Evolutionary conservation across 2,797 vertebrate species (phyloP).

Genomic region (Rhinogobio ventralis): DNA sequence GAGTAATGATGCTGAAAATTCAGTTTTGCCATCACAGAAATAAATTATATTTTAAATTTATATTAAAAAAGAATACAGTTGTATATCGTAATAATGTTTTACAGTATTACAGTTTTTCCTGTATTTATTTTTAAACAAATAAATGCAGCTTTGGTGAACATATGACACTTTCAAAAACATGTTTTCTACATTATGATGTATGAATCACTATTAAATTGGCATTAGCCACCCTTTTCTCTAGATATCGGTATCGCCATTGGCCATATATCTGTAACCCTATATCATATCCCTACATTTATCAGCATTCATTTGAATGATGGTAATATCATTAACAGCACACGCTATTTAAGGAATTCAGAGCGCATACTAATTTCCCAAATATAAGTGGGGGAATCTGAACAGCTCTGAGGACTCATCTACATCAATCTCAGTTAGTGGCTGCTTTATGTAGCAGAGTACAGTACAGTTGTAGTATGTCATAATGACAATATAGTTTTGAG

Average conservation of each 20-base stretch:
- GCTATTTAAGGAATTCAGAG: conserved; percentile 5
- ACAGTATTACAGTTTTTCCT: too few species aligned
- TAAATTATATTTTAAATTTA: too few species aligned
- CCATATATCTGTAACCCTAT: not conserved
- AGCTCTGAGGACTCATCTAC: conserved; percentile 35
- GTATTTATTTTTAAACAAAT: too few species aligned
- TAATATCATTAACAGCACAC: conserved; percentile 9
- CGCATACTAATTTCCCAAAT: conserved; percentile 15
- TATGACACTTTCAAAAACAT: too few species aligned
- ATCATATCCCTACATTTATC: conserved; percentile 16
- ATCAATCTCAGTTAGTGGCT: conserved; percentile 77
- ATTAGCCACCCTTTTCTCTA: not conserved
- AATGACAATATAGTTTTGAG: conserved; percentile 71
- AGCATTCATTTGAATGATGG: conserved; percentile 5
- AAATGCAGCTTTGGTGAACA: too few species aligned
- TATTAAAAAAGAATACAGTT: too few species aligned
- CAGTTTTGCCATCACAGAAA: too few species aligned
- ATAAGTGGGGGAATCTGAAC: not conserved
- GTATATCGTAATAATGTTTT: too few species aligned
- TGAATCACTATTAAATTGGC: too few species aligned
- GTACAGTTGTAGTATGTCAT: conserved; percentile 69
- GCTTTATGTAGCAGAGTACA: conserved; percentile 61
- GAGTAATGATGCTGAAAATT: too few species aligned
- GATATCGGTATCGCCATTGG: not conserved
- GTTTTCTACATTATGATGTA: too few species aligned